Base-by-base conservation (phyloP, 2,888 invertebrate genomes). In the Bhutanitis thaidina region DNA sequence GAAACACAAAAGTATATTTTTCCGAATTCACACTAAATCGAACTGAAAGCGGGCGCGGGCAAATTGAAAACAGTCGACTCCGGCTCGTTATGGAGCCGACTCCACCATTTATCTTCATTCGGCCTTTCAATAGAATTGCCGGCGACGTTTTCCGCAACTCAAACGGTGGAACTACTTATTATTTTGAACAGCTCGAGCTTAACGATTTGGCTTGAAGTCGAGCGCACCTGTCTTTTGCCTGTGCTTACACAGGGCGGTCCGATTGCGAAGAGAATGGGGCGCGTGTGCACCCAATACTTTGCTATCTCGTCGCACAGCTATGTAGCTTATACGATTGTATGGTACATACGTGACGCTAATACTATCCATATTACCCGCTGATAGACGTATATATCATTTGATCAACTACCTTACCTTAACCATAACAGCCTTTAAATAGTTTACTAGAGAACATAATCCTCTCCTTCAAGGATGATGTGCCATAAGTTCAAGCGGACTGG, bases 61-160 rank as follows among this genome's bases (percentile, higher is more conserved):
- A 83, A 88, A 88, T 86, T 86, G 87, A 85, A 86, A 88, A 84
- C 87, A 87, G 84, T 82, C 79, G 80, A 80, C 71, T 80, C 73
- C 64, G 74, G 71, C 85, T 88, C 85, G 87, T 88, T 88, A 87
- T 76, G 73, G 74, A 79, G 74, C 76, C 78, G 78, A 74, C 69
- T 83, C 64, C 63, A 73, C 80, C 86, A 86, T 87, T 87, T 88
- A 84, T 88, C 88, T 85, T 85, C 80, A 86, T 87, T 86, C 82
- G 76, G 78, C 73, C 79, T 81, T 86, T 81, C 83, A 82, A 81
- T 87, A 69, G 80, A 83, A 83, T 84, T 86, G 82, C 77, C 77
- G 68, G 76, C 71, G 81, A 84, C 86, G 80, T 80, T 80, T 69
- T 69, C 79, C 77, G 85, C 85, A 85, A 80, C 79, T 83, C 81